Base-by-base conservation (phyloP, 2,888 invertebrate genomes). In the Drosophila acutilabella region DNA sequence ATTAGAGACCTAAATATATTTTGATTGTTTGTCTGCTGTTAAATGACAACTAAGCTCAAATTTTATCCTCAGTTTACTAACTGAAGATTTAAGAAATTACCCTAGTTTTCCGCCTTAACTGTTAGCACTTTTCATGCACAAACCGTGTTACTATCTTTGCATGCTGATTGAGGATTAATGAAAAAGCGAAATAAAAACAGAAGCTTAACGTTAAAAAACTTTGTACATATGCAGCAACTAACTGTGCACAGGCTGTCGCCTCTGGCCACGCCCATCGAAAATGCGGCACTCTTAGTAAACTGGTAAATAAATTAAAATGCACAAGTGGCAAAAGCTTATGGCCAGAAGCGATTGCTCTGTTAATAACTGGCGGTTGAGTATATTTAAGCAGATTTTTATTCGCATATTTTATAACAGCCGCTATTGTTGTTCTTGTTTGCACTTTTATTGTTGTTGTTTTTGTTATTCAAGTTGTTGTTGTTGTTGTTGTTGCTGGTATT, bases 281-380 rank as follows among this genome's bases (percentile, higher is more conserved):
- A 48, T 48, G 13, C 44, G 30, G 23, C 54, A 48, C 53, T n/a
- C 64, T 51, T 38, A 60, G 30, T 48, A 36, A 45, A 45, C 40
- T 57, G 52, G 57, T 18, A 51, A 73, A 70, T 70, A 66, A 65
- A 78, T 65, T 74, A 45, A 66, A 65, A 65, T 30, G 36, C 57
- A 50, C 57, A 58, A 72, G 62, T 71, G 66, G 59, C 54, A 58
- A 44, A 14, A 60, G 60, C 23, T 47, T 48, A 18, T 61, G 58
- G 33, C 78, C 69, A 62, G 45, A 14, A 72, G 74, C 78, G 47
- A 57, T 51, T 54, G 30, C 40, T 45, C 40, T 40, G 42, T 65
- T 74, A 65, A 75, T 58, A 65, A 48, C 52, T 36, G 54, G 33
- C 38, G 40, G 50, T 51, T 58, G 26, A 38, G 57, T 58, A 61